phyloP scores from a whole-genome alignment of 2,888 invertebrate genomes.

The Heliconius sara region DNA sequence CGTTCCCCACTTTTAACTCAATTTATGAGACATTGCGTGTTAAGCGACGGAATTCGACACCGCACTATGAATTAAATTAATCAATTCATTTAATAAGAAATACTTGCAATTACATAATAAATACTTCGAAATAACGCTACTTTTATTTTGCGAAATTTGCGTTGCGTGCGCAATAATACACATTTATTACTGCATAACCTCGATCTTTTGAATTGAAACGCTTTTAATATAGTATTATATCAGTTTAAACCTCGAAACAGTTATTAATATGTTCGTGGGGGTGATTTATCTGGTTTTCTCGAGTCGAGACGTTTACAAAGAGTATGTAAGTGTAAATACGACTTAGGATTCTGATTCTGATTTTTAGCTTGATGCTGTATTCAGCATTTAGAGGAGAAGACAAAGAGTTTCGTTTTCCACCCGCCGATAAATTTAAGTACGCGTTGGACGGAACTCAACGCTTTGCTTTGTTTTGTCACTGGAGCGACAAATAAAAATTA shows the following conservation, averaged over 20 bases:
- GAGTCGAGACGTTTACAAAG: background rate
- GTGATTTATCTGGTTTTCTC: background rate
- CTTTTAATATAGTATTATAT: background rate
- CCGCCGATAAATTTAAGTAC: too few species aligned
- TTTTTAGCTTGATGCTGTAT: background rate
- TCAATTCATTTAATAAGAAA: background rate
- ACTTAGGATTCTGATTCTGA: too few species aligned
- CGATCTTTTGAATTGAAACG: slow-evolving; percentile 14
- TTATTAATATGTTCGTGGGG: background rate
- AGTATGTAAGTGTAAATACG: too few species aligned
- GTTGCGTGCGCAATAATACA: slow-evolving; percentile 14
- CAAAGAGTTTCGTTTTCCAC: background rate
- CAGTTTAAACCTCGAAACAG: background rate
- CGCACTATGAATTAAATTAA: background rate
- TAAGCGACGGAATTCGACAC: too few species aligned
- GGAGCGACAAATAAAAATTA: too few species aligned
- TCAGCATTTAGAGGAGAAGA: background rate
- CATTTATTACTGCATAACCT: slow-evolving; percentile 25
- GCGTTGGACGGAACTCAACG: too few species aligned
- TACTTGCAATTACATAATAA: background rate
- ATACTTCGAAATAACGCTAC: background rate
- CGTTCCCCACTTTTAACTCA: background rate
- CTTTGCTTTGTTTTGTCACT: too few species aligned
- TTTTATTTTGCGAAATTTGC: slow-evolving; percentile 11
- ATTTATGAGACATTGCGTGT: too few species aligned